Base-by-base conservation (phyloP, 2,888 invertebrate genomes). In the Biston betularia region DNA sequence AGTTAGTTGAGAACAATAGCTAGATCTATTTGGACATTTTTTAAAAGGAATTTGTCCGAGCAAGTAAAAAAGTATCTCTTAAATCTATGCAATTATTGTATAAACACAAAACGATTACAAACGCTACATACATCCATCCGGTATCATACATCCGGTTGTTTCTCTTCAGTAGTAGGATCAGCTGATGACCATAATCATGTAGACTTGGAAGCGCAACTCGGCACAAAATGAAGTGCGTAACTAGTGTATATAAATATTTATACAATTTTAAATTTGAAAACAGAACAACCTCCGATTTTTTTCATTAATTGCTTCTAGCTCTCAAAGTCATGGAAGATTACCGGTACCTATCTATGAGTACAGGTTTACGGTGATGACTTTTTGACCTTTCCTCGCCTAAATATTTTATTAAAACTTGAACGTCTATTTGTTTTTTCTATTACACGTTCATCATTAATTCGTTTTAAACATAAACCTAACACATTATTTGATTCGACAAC, bases 291-390 rank as follows among this genome's bases (percentile, higher is more conserved):
- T 15, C 9, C 24, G 33, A 33, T 6, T 11, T 49, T 52, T 52
- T 38, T 38, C 35, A 52, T 52, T 5, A 52, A 14, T 38, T 38
- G 14, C 14, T 24, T 15, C 1, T 38, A 38, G 12, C n/a, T 4
- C 12, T 6, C 12, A 34, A 49, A 24, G 10, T 34, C 49, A 52
- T 38, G 38, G 52, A 52, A 52, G 11, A 14, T 38, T 38, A 34
- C 14, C 33, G 49, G 38, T 38, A 38, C 38, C 38, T 38, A 9
- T 38, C 38, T 38, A 38, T 38, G 6, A 8, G 38, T 38, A 52
- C 56, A 42, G 49, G 63, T 56, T 63, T 42, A 38, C 1, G 34
- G 35, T 63, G 55, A 63, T 56, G n/a, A 33, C 11, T 42, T 62
- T 35, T 56, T 60, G 56, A 63, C 63, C 63, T 63, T 56, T 53